phyloP scores from a whole-genome alignment of 2,113 vertebrate species.

The Gnathonemus longibarbis region DNA sequence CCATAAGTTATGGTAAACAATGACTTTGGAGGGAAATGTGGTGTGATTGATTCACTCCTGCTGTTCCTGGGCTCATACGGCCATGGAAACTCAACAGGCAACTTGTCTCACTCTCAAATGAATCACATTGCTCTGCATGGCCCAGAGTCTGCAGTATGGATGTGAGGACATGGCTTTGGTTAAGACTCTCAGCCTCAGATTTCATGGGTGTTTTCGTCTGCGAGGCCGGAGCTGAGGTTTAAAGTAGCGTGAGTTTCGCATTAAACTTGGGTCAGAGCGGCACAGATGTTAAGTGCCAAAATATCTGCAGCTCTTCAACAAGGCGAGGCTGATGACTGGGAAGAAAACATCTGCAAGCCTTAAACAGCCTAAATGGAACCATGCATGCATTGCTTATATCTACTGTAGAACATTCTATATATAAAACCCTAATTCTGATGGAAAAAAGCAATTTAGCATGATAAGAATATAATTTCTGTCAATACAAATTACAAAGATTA shows the following conservation, averaged over 20 bases:
- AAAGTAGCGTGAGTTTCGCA: not conserved
- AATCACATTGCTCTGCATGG: not conserved
- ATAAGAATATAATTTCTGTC: not conserved
- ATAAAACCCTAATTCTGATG: not conserved
- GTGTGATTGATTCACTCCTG: not conserved
- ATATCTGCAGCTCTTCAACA: not conserved
- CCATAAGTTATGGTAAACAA: not conserved
- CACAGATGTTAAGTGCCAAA: not conserved
- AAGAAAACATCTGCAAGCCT: constrained; percentile 7
- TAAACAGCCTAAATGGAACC: constrained; percentile 2
- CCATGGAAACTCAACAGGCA: not conserved
- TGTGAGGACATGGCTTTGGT: not conserved
- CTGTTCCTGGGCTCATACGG: not conserved
- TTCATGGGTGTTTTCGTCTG: not conserved
- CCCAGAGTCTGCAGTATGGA: not conserved
- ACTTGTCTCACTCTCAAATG: not conserved
- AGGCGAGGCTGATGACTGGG: not conserved
- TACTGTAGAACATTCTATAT: not conserved
- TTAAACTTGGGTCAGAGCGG: not conserved
- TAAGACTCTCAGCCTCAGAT: not conserved
- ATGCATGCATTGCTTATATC: not conserved
- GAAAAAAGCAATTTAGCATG: not conserved
- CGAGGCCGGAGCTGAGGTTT: not conserved
- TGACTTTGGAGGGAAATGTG: not conserved
- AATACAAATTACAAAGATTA: not conserved